phyloP scores from a whole-genome alignment of 2,888 invertebrate species.

The Atethmia centrago region DNA sequence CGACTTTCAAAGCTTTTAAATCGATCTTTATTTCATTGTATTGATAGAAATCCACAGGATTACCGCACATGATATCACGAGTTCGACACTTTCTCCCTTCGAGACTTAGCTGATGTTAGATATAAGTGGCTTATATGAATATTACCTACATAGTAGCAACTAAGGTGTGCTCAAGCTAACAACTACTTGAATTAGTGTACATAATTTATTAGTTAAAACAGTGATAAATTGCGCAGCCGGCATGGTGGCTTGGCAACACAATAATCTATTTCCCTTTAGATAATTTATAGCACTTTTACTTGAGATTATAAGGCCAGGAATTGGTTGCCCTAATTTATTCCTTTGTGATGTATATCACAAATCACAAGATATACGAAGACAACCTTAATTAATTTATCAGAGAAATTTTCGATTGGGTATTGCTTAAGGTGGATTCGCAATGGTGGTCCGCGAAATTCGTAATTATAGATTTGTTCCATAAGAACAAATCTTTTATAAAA shows the following conservation, averaged over 20 bases:
- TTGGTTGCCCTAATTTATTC: conserved; percentile 31
- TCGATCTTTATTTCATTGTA: conserved; percentile 43
- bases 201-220: conserved; percentile 58
- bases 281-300: conserved; percentile 60
- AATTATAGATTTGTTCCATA: no score
- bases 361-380: conserved; percentile 29
- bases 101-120: not conserved
- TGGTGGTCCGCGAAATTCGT: no score
- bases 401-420: conserved; percentile 11
- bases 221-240: conserved; percentile 42
- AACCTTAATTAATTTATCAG: conserved; percentile 40
- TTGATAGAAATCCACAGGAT: conserved; percentile 43
- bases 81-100: conserved; percentile 51
- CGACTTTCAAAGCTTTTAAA: conserved; percentile 30
- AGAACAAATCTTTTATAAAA: no score
- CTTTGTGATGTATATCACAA: conserved; percentile 37
- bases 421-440: no score
- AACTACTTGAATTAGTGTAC: conserved; percentile 42
- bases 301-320: conserved; percentile 25
- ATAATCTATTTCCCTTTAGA: conserved; percentile 53
- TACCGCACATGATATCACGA: conserved; percentile 33
- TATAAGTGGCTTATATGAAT: not conserved
- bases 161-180: conserved; percentile 16
- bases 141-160: conserved; percentile 9
- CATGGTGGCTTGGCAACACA: conserved; percentile 30